Conservation (phyloP, 2,797 vertebrate genomes). For the Ptychadena robeensis region DNA sequence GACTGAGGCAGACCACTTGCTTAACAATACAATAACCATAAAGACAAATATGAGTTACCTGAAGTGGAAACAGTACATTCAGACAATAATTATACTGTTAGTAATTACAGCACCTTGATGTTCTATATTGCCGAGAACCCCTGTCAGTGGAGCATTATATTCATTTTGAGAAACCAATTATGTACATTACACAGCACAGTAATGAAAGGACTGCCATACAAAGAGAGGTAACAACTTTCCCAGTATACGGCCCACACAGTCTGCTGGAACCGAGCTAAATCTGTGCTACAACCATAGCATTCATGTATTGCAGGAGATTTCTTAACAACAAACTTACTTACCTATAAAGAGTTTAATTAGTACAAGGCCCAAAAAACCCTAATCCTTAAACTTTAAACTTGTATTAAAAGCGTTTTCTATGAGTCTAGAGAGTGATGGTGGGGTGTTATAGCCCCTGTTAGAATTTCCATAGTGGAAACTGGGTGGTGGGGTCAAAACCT, state of each 20-base stretch:
- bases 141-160: background rate
- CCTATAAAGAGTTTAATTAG: no score
- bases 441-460: no score
- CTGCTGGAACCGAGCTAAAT: background rate
- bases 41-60: background rate
- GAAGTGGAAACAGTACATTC: background rate
- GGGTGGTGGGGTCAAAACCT: no score
- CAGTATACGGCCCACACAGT: conserved; percentile 12
- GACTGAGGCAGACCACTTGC: background rate
- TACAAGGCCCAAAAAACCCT: no score
- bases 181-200: background rate
- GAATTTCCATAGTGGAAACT: no score
- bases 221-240: background rate
- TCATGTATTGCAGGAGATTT: background rate
- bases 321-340: no score
- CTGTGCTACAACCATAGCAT: background rate
- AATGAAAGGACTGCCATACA: background rate
- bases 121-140: background rate
- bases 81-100: background rate
- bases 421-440: no score
- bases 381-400: no score
- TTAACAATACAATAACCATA: background rate
- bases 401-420: no score
- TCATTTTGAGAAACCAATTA: background rate
- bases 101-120: background rate